Conservation (phyloP, 2,888 invertebrate species). For the Pristionchus japonicus region DNA sequence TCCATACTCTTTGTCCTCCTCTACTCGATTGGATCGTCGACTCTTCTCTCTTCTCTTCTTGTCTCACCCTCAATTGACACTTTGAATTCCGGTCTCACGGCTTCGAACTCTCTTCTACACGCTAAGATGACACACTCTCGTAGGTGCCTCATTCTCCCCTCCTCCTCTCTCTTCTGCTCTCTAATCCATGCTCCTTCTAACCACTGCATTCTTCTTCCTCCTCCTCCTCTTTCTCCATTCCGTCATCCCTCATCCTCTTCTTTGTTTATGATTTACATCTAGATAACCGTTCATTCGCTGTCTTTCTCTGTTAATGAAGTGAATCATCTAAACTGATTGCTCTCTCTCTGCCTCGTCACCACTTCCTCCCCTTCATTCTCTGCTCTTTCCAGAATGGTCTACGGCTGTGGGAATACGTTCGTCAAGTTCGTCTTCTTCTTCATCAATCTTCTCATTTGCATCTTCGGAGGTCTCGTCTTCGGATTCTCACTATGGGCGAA, state of each 20-base stretch:
- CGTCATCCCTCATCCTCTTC: constrained; percentile 1
- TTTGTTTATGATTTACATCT: constrained; percentile 38
- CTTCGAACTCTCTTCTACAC: constrained; percentile 35
- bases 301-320: neutral
- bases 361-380: neutral
- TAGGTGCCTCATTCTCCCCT: constrained; percentile 19
- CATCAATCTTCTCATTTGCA: constrained; percentile 69
- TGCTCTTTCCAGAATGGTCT: constrained; percentile 60
- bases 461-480: constrained; percentile 69
- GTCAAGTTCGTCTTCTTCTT: constrained; percentile 71
- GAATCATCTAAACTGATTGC: constrained; percentile 36
- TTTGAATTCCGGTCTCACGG: constrained; percentile 5
- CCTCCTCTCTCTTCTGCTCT: neutral
- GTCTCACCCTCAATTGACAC: constrained; percentile 3
- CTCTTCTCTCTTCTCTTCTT: constrained; percentile 22
- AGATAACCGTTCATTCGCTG: neutral
- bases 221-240: neutral
- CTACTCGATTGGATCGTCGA: neutral
- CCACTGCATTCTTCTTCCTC: constrained; percentile 8
- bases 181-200: constrained; percentile 25
- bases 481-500: constrained; percentile 74
- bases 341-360: neutral
- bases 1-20: constrained; percentile 9
- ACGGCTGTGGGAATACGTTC: constrained; percentile 68
- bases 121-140: constrained; percentile 33